Evolutionary conservation across 2,888 invertebrate genomes (phyloP), one percentile per base, ranked within the genome.

Genomic region (Ophion ventricosus): DNA sequence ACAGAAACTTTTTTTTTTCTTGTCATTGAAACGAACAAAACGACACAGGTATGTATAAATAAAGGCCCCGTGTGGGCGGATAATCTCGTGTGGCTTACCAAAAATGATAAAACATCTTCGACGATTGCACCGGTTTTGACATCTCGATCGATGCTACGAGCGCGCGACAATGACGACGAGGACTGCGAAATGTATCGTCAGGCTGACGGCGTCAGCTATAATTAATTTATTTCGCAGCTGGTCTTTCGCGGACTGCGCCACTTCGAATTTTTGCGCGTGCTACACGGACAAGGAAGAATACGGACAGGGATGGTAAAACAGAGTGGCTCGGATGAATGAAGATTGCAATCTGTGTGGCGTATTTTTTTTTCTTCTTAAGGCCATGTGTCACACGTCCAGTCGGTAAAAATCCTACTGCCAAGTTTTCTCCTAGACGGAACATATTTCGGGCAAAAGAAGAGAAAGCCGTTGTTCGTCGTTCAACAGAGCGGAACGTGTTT

Each of bases 41-140:
- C 2, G 57, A 66, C 17, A n/a, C 20, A 29, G 7, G 20, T 66
- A 66, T 40, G 10, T 66, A 66, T 40, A 11, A 59, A 40, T 40
- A 76, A 35, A 5, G 35, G 5, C 35, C 40, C 63, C 29, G 29
- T 75, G 20, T 63, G 25, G 25, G 69, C 56, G 49, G 3, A 49
- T 11, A 14, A 17, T 49, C 14, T 49, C 17, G 49, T 17, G 49
- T 17, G 17, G 17, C 35, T 83, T 80, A 77, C 74, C 80, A 61
- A 67, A 67, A 67, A 74, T 80, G 80, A 84, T 73, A 67, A 57
- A 84, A 80, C 57, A 77, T 84, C 40, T 3, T 69, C 35, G 69
- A 63, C 57, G 26, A 77, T 74, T 69, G 64, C 57, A 67, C 72
- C 67, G 84, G 67, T 57, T 81, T 80, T 80, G 73, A 78, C 80